Evolutionary conservation across 2,797 vertebrate species (phyloP), one percentile per base, ranked within the genome.

Genomic region (Darevskia nairensis): DNA sequence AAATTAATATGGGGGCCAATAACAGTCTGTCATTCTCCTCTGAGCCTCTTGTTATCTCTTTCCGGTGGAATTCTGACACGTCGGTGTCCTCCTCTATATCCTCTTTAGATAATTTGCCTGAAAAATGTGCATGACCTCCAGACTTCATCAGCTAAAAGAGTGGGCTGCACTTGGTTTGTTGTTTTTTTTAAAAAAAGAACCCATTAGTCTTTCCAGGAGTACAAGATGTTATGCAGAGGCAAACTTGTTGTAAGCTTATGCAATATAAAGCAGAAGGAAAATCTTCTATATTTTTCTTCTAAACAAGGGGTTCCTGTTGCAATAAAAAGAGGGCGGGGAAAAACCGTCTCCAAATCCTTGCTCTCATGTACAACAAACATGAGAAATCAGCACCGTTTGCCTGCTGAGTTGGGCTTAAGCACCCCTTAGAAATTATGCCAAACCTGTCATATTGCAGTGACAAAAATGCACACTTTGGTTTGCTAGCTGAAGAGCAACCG

Each of bases 381-480:
- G 27, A 81, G 86, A 89, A 90, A 83, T 77, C 41, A 19, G 17
- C 0, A 7, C 83, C 61, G 27, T 89, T 74, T 80, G 7, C 55
- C 1, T 55, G 1, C 46, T 89, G 59, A 32, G 72, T 68, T 85
- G 25, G 44, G 71, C 44, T 77, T 77, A 44, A 55, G 35, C 88
- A 80, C 64, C 21, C 50, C 8, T 8, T 86, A 61, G 5, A 81
- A 85, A 87, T 41, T 68, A 59, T 78, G 59, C 35, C 27, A 41
- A 50, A 81, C 69, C 41, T 81, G 85, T 85, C 83, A 80, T 68
- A 75, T 85, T 35, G 19, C 8, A 86, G 50, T 3, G 1, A 21
- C 1, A 27, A 41, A 0, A 0, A 23, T 0, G 6, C 13, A 3
- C 5, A 8, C 1, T 86, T 83, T 0, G 1, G 0, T 82, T 83